phyloP scores from a whole-genome alignment of 2,888 invertebrate species.

The Coelopa pilipes region DNA sequence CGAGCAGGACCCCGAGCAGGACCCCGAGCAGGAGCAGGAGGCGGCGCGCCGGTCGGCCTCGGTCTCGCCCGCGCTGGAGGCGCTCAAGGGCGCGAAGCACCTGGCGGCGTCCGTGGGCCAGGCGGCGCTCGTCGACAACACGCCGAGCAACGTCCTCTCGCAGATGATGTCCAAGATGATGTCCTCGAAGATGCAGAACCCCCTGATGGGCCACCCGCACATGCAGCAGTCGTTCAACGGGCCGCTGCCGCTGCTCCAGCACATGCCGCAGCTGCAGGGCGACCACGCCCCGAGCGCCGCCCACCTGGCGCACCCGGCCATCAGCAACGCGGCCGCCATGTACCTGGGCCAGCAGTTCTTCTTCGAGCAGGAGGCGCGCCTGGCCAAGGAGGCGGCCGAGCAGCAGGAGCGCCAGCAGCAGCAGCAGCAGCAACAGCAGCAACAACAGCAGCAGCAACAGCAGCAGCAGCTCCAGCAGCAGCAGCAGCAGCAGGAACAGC shows the following conservation, averaged over 20 bases:
- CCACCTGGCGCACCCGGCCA: slow-evolving; percentile 71
- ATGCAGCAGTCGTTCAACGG: slow-evolving; percentile 73
- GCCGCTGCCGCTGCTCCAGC: slow-evolving; percentile 70
- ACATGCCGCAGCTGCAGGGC: slow-evolving; percentile 66
- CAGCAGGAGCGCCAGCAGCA: slow-evolving; percentile 71
- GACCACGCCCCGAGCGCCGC: slow-evolving; percentile 57
- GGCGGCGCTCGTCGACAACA: slow-evolving; percentile 31
- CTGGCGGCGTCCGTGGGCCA: slow-evolving; percentile 22
- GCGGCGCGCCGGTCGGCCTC: slow-evolving; percentile 51
- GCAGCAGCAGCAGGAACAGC: slow-evolving; percentile 66
- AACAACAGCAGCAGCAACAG: slow-evolving; percentile 68
- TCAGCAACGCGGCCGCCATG: slow-evolving; percentile 76
- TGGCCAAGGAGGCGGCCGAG: slow-evolving; percentile 75
- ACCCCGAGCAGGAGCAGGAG: slow-evolving; percentile 53
- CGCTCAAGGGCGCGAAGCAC: slow-evolving; percentile 46
- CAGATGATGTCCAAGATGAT: slow-evolving; percentile 77
- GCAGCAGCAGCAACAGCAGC: slow-evolving; percentile 66
- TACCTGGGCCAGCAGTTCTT: slow-evolving; percentile 84
- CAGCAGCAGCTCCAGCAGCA: slow-evolving; percentile 66
- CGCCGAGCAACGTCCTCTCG: slow-evolving; percentile 69
- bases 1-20: slow-evolving; percentile 53
- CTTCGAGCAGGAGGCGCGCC: slow-evolving; percentile 81
- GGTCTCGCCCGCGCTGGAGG: slow-evolving; percentile 50
- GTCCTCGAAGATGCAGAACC: slow-evolving; percentile 71
- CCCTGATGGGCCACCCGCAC: slow-evolving; percentile 68